Evolutionary conservation across 1,140 invertebrate species (phyloP), one percentile per base, ranked within the genome.

Genomic region (Ceratina calcarata): DNA sequence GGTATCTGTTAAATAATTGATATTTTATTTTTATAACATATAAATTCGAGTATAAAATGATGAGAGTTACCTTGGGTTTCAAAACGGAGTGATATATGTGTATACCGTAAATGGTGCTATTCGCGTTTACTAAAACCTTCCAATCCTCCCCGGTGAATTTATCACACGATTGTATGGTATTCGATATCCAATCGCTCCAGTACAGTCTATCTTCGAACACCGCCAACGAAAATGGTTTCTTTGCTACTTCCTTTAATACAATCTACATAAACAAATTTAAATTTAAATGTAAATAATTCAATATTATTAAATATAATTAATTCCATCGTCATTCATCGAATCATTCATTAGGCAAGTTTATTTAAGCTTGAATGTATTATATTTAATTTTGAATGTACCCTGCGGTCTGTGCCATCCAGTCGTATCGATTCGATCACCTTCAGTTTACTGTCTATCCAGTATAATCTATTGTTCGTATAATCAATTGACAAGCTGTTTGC

Each of bases 401-500:
- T 93, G 18, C 97, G 94, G 88, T 96, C 94, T 13, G 92, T 94
- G 10, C 96, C 96, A 90, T 97, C 95, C 10, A 98, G 92, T 20
- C 94, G 94, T 20, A 97, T 93, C 2, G 96, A 96, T 91, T 98
- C 97, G 2, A 98, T 95, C 72, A 93, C 95, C 58, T 93, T 94
- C 8, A 95, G 85, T 83, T 97, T 97, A 0, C 95, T 95, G 84
- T 97, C 96, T 0, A 98, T 95, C 94, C 97, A 97, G 84, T 97
- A 96, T 8, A 96, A 92, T 65, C 97, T 93, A 22, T 96, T 93
- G 79, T 96, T 97, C 20, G 96, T 95, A 88, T 96, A 95, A 91
- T 99, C 99, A 64, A 99, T 93, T 2, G 97, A 95, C 12, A 99
- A 92, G 3, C 97, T 97, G 90, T 97, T 98, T 0, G 98, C 98